These are phyloP conservation scores for Muscidifurax raptorellus DNA, from an alignment of 1,140 invertebrate species.

Conservation along the genomic window DNA sequence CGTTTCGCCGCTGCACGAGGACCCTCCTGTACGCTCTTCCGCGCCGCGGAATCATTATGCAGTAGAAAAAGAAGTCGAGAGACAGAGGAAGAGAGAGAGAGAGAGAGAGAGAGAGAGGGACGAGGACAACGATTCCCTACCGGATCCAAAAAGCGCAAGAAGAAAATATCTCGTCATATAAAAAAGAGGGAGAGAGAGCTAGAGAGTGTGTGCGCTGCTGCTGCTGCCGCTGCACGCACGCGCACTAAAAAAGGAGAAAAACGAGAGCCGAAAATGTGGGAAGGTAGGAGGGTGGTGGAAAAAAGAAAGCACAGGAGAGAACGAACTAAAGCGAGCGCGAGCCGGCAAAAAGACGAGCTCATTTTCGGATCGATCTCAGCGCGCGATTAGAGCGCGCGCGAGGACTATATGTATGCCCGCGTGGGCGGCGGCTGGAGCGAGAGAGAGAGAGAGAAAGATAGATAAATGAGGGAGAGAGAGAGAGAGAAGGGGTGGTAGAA, in stretches of 20 bases:
- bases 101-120: background rate
- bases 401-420: slow-evolving; percentile 3
- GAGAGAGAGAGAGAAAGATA: slow-evolving; percentile 38
- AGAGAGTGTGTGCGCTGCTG: background rate
- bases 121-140: slow-evolving; percentile 41
- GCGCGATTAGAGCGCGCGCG: slow-evolving; percentile 44
- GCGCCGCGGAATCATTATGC: slow-evolving; percentile 48
- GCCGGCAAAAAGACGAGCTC: slow-evolving; percentile 55
- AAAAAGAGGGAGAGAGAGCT: slow-evolving; percentile 26
- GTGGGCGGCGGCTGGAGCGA: slow-evolving; percentile 23
- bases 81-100: background rate
- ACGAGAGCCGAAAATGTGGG: slow-evolving; percentile 23
- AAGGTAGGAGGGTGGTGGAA: slow-evolving; percentile 27
- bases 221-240: slow-evolving; percentile 32
- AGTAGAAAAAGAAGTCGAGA: slow-evolving; percentile 45
- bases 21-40: background rate
- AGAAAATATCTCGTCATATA: slow-evolving; percentile 49
- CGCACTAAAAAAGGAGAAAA: slow-evolving; percentile 44
- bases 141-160: slow-evolving; percentile 49
- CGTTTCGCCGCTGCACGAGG: background rate
- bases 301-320: slow-evolving; percentile 24
- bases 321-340: slow-evolving; percentile 44
- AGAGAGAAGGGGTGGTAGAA: slow-evolving; percentile 35
- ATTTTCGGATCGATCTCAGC: slow-evolving; percentile 58
- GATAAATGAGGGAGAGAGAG: slow-evolving; percentile 23